These are phyloP conservation scores for Myopa tessellatipennis DNA, from an alignment of 2,888 invertebrate species.

Conservation along the genomic window DNA sequence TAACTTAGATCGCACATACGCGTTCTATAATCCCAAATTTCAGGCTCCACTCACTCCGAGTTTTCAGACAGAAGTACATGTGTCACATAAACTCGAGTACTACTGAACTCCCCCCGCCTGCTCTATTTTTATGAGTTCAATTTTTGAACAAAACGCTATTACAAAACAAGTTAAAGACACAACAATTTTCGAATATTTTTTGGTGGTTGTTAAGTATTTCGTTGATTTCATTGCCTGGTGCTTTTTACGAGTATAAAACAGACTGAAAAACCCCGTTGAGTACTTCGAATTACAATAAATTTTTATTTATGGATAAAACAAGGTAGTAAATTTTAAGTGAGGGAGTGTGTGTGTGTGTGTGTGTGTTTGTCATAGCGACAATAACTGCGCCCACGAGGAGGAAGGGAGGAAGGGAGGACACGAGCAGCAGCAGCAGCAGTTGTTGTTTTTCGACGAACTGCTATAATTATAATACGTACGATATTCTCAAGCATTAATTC, in stretches of 20 bases:
- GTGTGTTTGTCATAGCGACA: not conserved
- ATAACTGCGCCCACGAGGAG: not conserved
- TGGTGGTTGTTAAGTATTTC: not conserved
- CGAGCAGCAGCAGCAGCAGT: not conserved
- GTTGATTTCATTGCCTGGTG: not conserved
- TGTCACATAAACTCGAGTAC: no score
- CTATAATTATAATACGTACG: not conserved
- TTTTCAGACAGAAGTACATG: no score
- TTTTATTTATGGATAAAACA: not conserved
- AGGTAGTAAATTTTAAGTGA: not conserved
- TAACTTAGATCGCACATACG: no score
- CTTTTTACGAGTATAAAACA: not conserved
- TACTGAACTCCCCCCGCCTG: no score
- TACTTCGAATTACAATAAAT: not conserved
- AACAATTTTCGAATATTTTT: not conserved
- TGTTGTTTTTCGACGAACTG: not conserved
- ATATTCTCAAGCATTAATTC: conserved; percentile 12
- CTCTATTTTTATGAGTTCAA: no score
- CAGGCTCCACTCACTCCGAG: no score
- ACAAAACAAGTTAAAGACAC: no score
- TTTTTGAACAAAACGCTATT: no score
- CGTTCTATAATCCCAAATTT: no score
- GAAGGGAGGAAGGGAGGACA: not conserved
- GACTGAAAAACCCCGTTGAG: not conserved
- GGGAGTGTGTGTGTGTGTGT: not conserved